A percentile compares a stretch with the other conserved stretches of the same genome.
Evolutionary conservation across 2,888 invertebrate species (phyloP).

Genomic region (Neria commutata): DNA sequence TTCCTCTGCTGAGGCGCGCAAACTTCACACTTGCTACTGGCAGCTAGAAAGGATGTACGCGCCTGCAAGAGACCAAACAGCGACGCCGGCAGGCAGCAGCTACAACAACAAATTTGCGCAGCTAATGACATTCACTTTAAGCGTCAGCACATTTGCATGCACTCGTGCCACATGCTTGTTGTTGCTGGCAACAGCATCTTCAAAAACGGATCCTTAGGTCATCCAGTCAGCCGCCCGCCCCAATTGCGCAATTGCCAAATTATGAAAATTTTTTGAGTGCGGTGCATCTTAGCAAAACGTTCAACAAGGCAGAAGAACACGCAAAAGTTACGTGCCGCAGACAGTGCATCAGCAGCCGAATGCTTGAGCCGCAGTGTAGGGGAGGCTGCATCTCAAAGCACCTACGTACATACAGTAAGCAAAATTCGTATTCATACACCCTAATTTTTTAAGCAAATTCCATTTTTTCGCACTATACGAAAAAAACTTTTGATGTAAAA

Average conservation of each 20-base stretch:
- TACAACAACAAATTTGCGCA: constrained; percentile 3
- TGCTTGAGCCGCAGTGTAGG: no score
- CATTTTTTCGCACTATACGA: no score
- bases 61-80: background rate
- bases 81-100: background rate
- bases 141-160: background rate
- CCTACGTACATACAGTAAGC: no score
- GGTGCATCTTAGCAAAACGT: background rate
- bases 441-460: no score
- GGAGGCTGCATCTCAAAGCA: no score
- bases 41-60: background rate
- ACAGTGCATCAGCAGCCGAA: constrained; percentile 3
- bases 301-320: background rate
- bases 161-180: no score
- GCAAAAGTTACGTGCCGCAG: background rate
- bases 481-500: no score
- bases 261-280: constrained; percentile 8
- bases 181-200: background rate
- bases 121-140: background rate
- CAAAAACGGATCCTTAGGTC: background rate
- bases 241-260: constrained; percentile 14
- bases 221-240: constrained; percentile 3
- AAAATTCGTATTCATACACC: no score
- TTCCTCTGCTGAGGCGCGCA: constrained; percentile 16
- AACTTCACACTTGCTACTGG: constrained; percentile 9